Evolutionary conservation across 1,140 invertebrate species (phyloP), one percentile per base, ranked within the genome.

Genomic region (Drosophila subobscura): DNA sequence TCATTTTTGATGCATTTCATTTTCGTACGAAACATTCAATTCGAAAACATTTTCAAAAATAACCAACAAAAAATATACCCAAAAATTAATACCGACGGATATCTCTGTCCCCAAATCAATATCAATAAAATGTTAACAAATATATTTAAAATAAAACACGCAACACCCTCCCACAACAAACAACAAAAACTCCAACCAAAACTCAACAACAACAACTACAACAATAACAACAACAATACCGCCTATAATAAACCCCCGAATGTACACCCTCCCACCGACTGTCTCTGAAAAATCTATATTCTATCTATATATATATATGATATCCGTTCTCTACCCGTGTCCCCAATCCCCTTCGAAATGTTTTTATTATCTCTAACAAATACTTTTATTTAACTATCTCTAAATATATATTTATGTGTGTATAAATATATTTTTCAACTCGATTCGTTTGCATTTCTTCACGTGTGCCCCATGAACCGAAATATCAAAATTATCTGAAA

Each of bases 361-460:
- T 72, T 85, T 79, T 85, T 85, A 79, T 73, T 77, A 86, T 59
- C 61, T 58, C 72, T 85, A 85, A 85, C 76, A 85, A 73, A 52
- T 74, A 80, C 65, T 72, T 85, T 85, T 86, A 86, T 80, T 86
- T 86, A 79, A 80, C 72, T 74, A 77, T 37, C 68, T 77, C 78
- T 86, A 65, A 75, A 79, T 83, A 81, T 78, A 84, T 83, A 83
- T 84, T 74, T 83, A 84, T 84, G 76, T 81, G 68, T 81, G 58
- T 79, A 85, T 85, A 80, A 77, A 85, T 77, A 80, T 79, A 74
- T 80, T 79, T 37, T 78, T 66, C 52, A 83, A 78, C 55, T 78
- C 74, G 64, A 89, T 89, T 89, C 84, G 73, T 85, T 89, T 89
- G 84, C 84, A 89, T 89, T 89, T 89, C 65, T 89, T 89, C 65